Conservation (phyloP, 2,113 vertebrate genomes). For the Regulus satrapa region DNA sequence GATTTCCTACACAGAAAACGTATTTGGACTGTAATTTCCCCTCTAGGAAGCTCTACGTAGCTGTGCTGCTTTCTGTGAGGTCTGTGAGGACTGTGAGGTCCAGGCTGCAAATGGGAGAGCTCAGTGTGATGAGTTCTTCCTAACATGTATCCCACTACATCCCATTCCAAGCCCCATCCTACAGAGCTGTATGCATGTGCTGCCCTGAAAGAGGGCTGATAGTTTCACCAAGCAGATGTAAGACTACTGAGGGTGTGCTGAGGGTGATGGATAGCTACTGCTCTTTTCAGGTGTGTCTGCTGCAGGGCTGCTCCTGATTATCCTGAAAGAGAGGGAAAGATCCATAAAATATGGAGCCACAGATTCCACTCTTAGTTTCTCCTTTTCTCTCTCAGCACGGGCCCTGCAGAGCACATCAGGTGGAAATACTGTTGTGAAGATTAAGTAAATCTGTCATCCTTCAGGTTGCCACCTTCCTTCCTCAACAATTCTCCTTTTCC, state of each 20-base stretch:
- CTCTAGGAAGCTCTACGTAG: slow-evolving; percentile 35
- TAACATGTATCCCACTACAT: neutral
- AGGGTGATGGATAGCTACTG: neutral
- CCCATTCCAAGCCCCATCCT: neutral
- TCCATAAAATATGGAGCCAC: neutral
- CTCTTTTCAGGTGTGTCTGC: neutral
- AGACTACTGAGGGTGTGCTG: neutral
- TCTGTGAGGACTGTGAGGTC: neutral
- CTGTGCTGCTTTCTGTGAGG: slow-evolving; percentile 19
- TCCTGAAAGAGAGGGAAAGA: neutral
- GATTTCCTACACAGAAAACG: slow-evolving; percentile 6
- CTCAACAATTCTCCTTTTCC: neutral
- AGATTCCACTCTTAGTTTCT: neutral
- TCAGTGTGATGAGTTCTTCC: neutral
- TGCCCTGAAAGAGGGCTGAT: neutral
- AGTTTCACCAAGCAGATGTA: neutral
- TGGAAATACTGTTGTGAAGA: neutral
- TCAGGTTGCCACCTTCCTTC: neutral
- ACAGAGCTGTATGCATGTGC: neutral
- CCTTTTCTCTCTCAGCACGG: neutral
- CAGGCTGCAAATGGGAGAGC: neutral
- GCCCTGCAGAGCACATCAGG: neutral
- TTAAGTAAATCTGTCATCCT: neutral
- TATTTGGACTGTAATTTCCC: slow-evolving; percentile 30
- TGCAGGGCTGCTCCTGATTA: neutral